Conservation (phyloP, 2,113 vertebrate species). For the Datnioides undecimradiatus region DNA sequence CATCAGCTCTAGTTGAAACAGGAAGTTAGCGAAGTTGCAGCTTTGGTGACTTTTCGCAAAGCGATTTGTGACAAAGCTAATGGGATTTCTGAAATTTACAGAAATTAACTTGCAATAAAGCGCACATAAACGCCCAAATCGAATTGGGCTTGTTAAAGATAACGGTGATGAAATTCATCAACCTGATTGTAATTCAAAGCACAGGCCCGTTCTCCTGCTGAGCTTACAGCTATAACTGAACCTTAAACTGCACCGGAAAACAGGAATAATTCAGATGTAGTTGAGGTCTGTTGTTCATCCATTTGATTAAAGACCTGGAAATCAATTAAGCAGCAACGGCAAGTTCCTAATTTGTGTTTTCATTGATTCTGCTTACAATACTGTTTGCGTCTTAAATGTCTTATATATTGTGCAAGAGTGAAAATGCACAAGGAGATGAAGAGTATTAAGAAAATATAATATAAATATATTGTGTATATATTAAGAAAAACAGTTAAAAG, state of each 20-base stretch:
- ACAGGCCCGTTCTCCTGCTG: not conserved
- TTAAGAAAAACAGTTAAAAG: not conserved
- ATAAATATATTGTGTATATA: too few species aligned
- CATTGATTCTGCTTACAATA: too few species aligned
- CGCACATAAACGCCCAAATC: not conserved
- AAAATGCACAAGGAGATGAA: too few species aligned
- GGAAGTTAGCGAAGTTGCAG: not conserved
- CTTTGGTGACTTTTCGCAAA: too few species aligned
- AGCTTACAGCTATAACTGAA: not conserved
- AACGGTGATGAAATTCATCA: not conserved
- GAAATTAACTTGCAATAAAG: not conserved
- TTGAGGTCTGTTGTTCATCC: not conserved
- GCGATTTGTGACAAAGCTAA: too few species aligned
- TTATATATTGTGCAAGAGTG: too few species aligned
- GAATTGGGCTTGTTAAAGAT: not conserved
- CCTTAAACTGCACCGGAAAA: not conserved
- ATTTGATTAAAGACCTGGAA: not conserved
- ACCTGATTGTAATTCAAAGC: not conserved
- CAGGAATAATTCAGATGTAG: not conserved
- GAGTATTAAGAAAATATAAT: too few species aligned
- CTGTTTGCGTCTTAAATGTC: too few species aligned
- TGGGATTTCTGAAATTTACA: too few species aligned
- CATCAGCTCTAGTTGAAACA: not conserved
- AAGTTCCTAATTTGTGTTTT: too few species aligned
- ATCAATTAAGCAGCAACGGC: too few species aligned